Evolutionary conservation across 2,888 invertebrate genomes (phyloP).

Genomic region (Nomada lathburiana): DNA sequence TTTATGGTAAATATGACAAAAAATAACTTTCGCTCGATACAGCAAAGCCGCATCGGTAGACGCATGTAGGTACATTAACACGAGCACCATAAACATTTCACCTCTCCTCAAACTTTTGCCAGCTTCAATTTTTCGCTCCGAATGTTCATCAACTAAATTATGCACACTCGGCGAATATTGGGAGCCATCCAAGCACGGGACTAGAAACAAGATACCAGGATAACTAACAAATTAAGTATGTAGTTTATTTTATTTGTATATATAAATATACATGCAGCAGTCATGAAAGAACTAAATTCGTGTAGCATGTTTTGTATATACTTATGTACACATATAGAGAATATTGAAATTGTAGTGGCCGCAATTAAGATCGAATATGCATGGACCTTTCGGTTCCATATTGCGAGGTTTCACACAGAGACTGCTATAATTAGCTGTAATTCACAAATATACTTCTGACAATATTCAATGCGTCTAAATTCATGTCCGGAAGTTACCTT

Average conservation of each 20-base stretch:
- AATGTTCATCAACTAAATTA: neutral
- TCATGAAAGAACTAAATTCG: conserved; percentile 63
- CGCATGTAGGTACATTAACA: conserved; percentile 27
- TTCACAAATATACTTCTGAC: conserved; percentile 39
- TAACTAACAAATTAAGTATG: conserved; percentile 53
- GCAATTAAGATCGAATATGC: conserved; percentile 35
- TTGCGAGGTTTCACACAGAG: conserved; percentile 49
- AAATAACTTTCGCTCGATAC: conserved; percentile 60
- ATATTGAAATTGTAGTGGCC: conserved; percentile 42
- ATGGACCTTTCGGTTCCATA: conserved; percentile 39
- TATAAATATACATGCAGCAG: conserved; percentile 79
- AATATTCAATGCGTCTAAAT: conserved; percentile 63
- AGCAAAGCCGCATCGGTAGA: conserved; percentile 18
- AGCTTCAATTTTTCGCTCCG: neutral
- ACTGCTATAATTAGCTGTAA: conserved; percentile 56
- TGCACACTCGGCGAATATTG: too few relatives aligned
- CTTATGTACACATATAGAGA: conserved; percentile 59
- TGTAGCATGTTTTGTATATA: conserved; percentile 47
- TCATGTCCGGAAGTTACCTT: conserved; percentile 34
- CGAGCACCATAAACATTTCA: conserved; percentile 11
- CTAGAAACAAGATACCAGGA: neutral
- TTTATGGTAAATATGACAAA: conserved; percentile 56
- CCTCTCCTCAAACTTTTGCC: neutral
- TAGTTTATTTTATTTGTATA: conserved; percentile 75
- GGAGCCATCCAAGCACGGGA: too few relatives aligned